Evolutionary conservation across 2,797 vertebrate genomes (phyloP).

Genomic region (Semaprochilodus insignis): DNA sequence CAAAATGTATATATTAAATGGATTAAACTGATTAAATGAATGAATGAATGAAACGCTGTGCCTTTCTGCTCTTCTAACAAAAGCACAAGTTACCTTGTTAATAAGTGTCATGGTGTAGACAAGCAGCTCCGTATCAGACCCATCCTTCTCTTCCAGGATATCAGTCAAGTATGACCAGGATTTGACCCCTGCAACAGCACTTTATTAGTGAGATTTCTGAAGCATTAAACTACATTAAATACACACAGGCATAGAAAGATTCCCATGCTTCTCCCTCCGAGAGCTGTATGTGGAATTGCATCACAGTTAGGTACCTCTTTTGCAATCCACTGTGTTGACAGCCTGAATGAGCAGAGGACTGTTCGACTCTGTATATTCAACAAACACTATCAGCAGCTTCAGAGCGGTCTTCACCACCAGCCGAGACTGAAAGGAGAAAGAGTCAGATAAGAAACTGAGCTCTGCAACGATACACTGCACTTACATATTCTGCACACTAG

Average conservation of each 20-base stretch:
- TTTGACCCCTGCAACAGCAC: constrained; percentile 72
- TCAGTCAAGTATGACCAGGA: constrained; percentile 87
- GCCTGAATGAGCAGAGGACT: constrained; percentile 85
- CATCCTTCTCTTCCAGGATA: constrained; percentile 87
- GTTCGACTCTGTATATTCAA: constrained; percentile 91
- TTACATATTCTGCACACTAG: constrained; percentile 58
- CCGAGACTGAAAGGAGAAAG: constrained; percentile 81
- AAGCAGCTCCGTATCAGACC: constrained; percentile 87
- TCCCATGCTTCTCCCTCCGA: constrained; percentile 24
- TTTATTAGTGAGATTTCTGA: not conserved
- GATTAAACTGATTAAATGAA: too few species aligned
- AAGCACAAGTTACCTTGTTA: constrained; percentile 85
- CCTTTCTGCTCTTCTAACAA: too few species aligned
- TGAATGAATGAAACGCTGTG: too few species aligned
- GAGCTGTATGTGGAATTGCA: not conserved
- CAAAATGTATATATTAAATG: too few species aligned
- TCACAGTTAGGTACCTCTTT: constrained; percentile 75
- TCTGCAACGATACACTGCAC: not conserved
- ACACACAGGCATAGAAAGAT: not conserved
- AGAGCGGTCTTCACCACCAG: constrained; percentile 93
- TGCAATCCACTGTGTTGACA: constrained; percentile 80
- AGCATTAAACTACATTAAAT: not conserved
- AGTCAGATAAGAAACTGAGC: not conserved
- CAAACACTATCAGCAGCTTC: constrained; percentile 96
- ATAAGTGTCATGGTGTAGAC: constrained; percentile 91